phyloP scores from a whole-genome alignment of 2,113 vertebrate genomes.

The Hepsetus odoe region DNA sequence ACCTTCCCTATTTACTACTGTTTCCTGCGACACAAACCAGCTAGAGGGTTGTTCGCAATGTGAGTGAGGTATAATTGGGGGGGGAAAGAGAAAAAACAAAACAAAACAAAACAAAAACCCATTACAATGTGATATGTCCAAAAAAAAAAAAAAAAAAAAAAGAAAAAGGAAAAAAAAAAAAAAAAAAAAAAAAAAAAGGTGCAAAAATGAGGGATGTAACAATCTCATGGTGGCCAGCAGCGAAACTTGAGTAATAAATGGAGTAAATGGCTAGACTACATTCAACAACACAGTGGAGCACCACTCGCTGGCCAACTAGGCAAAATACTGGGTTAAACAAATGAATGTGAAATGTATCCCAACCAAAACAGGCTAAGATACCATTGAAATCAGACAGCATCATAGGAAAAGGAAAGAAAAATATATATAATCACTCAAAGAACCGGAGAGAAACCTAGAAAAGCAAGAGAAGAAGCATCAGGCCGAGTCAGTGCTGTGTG shows the following conservation, averaged over 20 bases:
- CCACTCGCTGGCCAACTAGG: conserved; percentile 37
- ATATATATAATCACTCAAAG: not conserved
- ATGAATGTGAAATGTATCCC: not conserved
- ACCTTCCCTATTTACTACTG: conserved; percentile 3
- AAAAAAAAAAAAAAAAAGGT: conserved; percentile 23
- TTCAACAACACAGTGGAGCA: conserved; percentile 46
- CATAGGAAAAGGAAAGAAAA: not conserved
- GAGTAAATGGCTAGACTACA: conserved; percentile 47
- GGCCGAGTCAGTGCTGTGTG: conserved; percentile 33
- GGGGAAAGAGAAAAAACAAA: conserved; percentile 9
- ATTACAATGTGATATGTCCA: conserved; percentile 7
- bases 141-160: conserved; percentile 13
- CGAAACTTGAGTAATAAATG: conserved; percentile 10
- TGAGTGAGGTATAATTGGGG: conserved; percentile 43
- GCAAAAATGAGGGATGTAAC: conserved; percentile 36
- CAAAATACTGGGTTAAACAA: conserved; percentile 37
- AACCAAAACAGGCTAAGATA: not conserved
- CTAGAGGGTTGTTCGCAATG: conserved; percentile 23
- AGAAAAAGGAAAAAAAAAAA: no score
- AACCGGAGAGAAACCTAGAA: no score
- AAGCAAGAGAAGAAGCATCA: not conserved
- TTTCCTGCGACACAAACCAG: conserved; percentile 35
- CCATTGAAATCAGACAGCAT: not conserved
- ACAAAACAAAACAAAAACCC: no score
- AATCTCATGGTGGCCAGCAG: conserved; percentile 52